phyloP scores from a whole-genome alignment of 2,113 vertebrate genomes.

The Pelecanoides urinatrix region DNA sequence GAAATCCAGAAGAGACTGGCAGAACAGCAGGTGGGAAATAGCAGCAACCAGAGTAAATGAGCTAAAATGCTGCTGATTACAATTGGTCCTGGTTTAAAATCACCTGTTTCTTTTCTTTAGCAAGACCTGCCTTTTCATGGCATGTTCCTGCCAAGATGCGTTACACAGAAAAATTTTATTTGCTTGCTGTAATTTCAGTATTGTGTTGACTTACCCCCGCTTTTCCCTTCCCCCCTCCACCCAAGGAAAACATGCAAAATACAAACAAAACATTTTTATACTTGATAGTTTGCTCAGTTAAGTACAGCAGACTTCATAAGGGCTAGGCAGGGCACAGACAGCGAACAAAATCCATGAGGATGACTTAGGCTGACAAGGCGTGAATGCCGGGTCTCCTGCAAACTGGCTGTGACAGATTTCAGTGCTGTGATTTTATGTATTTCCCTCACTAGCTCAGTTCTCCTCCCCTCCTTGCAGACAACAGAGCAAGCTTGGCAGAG shows the following conservation, averaged over 20 bases:
- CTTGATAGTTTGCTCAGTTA: not conserved
- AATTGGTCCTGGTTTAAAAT: not conserved
- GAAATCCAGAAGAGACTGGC: constrained; percentile 94
- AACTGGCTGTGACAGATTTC: not conserved
- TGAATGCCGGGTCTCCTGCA: not conserved
- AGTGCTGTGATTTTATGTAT: not conserved
- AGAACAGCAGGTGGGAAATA: constrained; percentile 87
- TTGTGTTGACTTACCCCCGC: not conserved
- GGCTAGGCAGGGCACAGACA: not conserved
- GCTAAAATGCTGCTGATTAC: not conserved
- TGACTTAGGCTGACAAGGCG: not conserved
- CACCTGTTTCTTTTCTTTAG: not conserved
- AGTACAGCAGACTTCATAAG: not conserved
- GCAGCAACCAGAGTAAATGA: not conserved
- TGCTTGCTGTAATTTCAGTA: not conserved
- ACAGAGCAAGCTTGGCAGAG: not conserved
- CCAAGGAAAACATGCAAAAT: not conserved
- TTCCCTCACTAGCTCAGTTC: not conserved
- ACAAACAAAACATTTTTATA: not conserved
- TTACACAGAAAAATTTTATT: not conserved
- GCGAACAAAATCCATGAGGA: not conserved
- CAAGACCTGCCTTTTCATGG: not conserved
- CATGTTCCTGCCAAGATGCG: not conserved
- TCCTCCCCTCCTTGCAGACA: not conserved
- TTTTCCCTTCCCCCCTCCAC: not conserved